A percentile compares a stretch with the other conserved stretches of the same genome.
phyloP scores from a whole-genome alignment of 1,140 invertebrate genomes.

The Maconellicoccus hirsutus region DNA sequence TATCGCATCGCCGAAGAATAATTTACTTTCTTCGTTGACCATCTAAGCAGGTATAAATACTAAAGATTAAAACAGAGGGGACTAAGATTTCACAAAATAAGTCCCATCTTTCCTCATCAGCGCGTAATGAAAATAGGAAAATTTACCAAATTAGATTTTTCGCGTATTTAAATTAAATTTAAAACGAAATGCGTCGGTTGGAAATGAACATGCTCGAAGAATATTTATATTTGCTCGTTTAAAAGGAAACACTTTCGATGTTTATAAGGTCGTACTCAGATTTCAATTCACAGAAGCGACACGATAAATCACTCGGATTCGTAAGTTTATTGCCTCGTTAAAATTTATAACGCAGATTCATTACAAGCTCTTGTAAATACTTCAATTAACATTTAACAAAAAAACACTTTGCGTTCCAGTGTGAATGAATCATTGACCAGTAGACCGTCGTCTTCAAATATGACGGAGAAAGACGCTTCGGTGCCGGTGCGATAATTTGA shows the following conservation, averaged over 20 bases:
- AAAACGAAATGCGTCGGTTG: no score
- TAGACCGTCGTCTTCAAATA: not conserved
- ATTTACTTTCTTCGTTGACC: no score
- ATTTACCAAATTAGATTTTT: no score
- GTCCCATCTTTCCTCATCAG: no score
- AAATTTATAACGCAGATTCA: not conserved
- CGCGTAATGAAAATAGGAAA: no score
- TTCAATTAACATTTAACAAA: conserved; percentile 4
- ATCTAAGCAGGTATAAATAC: no score
- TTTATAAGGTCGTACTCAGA: not conserved
- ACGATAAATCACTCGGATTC: not conserved
- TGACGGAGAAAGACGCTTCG: not conserved
- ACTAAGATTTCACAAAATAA: no score
- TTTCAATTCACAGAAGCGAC: not conserved
- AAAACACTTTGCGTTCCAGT: not conserved
- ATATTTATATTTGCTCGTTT: no score
- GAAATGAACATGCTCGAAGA: no score
- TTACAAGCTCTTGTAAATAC: not conserved
- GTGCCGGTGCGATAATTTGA: not conserved
- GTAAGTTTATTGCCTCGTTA: not conserved
- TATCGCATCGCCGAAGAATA: no score
- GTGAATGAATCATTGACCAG: conserved; percentile 13
- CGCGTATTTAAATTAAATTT: no score
- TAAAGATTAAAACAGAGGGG: no score
- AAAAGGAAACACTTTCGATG: not conserved